These are phyloP conservation scores for Condylura cristata DNA, from an alignment of 2,113 vertebrate genomes.

Conservation along the genomic window DNA sequence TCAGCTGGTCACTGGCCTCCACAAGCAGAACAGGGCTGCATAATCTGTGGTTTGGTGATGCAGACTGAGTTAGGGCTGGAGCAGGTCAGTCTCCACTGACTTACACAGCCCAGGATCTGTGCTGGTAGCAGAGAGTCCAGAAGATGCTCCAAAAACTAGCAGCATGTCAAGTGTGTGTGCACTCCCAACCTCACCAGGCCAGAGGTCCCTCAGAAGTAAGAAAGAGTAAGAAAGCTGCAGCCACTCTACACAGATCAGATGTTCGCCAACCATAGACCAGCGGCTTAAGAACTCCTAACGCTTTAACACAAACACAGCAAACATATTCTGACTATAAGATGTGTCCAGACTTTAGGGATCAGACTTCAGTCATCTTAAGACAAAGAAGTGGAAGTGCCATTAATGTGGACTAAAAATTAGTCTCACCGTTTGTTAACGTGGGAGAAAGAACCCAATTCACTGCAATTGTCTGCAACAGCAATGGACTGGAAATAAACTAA, in stretches of 20 bases:
- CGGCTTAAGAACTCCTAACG: background rate
- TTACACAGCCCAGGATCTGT: background rate
- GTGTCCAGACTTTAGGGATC: background rate
- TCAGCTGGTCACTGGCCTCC: background rate
- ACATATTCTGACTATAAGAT: background rate
- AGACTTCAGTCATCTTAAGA: background rate
- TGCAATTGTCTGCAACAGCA: background rate
- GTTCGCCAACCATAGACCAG: background rate
- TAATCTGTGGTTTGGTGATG: background rate
- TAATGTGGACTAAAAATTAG: conserved; percentile 2
- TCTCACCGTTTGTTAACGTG: conserved; percentile 12
- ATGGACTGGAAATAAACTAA: background rate
- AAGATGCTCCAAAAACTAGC: background rate
- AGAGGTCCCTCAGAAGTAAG: background rate
- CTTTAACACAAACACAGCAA: background rate
- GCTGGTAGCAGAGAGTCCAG: background rate
- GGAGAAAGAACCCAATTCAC: background rate
- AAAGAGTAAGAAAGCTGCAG: background rate
- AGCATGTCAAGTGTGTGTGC: background rate
- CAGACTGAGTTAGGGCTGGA: background rate
- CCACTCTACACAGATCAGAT: background rate
- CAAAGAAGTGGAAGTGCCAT: background rate
- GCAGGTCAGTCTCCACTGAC: background rate
- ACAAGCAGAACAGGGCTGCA: background rate
- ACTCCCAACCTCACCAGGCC: background rate